phyloP scores from a whole-genome alignment of 2,888 invertebrate species.

The Invenusta paracnida region DNA sequence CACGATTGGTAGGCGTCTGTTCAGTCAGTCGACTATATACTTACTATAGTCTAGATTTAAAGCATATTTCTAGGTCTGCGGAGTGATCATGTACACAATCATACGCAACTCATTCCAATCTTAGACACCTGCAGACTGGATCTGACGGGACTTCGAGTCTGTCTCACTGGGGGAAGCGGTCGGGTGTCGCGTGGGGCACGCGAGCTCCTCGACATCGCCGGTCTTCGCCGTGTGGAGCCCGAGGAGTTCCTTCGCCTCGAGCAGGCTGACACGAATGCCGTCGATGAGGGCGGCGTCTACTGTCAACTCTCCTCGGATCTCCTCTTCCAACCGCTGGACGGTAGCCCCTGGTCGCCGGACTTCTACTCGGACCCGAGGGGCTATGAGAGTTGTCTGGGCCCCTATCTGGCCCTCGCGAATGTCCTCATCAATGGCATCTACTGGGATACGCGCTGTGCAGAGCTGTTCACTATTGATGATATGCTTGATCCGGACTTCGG shows the following conservation, averaged over 20 bases:
- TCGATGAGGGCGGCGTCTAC: not conserved
- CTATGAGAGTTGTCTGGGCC: slow-evolving; percentile 4
- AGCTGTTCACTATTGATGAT: slow-evolving; percentile 27
- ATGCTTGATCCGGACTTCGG: slow-evolving; percentile 34
- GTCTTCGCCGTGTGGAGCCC: slow-evolving; percentile 12
- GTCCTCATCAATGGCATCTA: slow-evolving; percentile 37
- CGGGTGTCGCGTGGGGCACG: not conserved
- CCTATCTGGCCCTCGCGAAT: not conserved
- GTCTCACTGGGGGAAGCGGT: slow-evolving; percentile 31
- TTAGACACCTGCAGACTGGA: not conserved
- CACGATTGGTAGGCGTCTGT: too few relatives aligned
- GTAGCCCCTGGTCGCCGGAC: not conserved
- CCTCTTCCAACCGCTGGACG: not conserved
- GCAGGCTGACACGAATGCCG: not conserved
- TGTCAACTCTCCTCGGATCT: slow-evolving; percentile 14
- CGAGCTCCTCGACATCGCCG: slow-evolving; percentile 2
- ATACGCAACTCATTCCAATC: not conserved
- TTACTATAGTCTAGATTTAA: too few relatives aligned
- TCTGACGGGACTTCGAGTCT: not conserved
- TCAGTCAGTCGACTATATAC: too few relatives aligned
- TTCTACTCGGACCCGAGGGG: slow-evolving; percentile 30
- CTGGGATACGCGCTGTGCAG: slow-evolving; percentile 27
- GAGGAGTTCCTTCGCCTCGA: slow-evolving; percentile 5
- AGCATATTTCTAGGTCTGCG: too few relatives aligned
- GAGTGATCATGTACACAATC: too few relatives aligned